Conservation (phyloP, 2,888 invertebrate species). For the Mylabris sibirica region DNA sequence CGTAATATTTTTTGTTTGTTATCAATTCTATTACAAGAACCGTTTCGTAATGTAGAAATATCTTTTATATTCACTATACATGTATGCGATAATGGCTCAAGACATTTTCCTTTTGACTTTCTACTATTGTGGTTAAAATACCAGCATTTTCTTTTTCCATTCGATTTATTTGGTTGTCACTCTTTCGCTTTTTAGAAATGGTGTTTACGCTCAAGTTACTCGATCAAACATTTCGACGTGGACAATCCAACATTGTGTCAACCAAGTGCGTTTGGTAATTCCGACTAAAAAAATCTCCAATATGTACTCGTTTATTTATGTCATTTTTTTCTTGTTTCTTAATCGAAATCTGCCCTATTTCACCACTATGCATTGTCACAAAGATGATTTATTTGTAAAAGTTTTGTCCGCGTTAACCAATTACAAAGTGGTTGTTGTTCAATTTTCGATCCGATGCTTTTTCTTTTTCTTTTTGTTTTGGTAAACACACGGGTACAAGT, state of each 20-base stretch:
- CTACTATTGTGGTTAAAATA: not conserved
- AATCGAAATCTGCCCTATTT: constrained; percentile 24
- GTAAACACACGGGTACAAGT: not conserved
- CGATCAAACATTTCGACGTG: constrained; percentile 33
- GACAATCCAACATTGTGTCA: constrained; percentile 33
- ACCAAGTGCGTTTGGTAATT: not conserved
- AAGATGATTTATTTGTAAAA: constrained; percentile 42
- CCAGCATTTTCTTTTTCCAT: constrained; percentile 14
- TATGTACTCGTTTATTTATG: constrained; percentile 6
- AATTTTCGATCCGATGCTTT: not conserved
- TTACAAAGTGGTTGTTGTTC: constrained; percentile 17
- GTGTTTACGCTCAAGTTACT: constrained; percentile 29
- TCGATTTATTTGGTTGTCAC: constrained; percentile 26
- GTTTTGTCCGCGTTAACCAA: constrained; percentile 21
- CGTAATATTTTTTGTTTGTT: constrained; percentile 1
- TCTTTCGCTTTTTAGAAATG: not conserved
- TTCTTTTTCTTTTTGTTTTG: not conserved
- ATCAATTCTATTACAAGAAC: constrained; percentile 4
- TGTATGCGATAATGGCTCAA: not conserved
- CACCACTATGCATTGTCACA: constrained; percentile 30
- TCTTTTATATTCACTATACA: not conserved
- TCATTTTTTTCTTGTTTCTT: not conserved
- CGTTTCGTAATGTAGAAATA: not conserved
- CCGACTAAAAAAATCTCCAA: constrained; percentile 23
- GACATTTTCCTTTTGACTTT: not conserved